phyloP scores from a whole-genome alignment of 2,888 invertebrate species.

The Sphaerolaimus hirsutus region DNA sequence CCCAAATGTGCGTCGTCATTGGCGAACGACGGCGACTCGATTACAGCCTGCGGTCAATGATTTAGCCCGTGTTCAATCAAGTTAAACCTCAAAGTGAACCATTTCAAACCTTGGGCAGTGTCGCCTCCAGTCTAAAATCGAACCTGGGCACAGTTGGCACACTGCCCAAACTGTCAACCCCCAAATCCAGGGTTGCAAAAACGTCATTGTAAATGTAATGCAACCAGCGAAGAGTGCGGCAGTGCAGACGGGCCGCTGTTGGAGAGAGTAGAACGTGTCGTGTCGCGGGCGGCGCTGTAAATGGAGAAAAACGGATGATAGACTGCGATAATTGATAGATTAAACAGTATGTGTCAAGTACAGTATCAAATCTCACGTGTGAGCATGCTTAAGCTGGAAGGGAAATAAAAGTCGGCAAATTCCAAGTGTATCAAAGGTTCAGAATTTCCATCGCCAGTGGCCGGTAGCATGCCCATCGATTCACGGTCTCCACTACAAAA shows the following conservation, averaged over 20 bases:
- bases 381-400: not conserved
- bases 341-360: too few relatives aligned
- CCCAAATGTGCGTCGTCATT: too few relatives aligned
- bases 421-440: conserved; percentile 2
- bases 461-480: too few relatives aligned
- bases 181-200: conserved; percentile 44
- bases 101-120: conserved; percentile 84
- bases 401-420: not conserved
- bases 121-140: conserved; percentile 66
- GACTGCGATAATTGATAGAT: not conserved
- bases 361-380: conserved; percentile 1
- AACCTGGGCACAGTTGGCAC: too few relatives aligned
- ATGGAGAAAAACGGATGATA: not conserved
- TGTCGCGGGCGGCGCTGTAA: conserved; percentile 72
- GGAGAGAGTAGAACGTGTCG: conserved; percentile 74
- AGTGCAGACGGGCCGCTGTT: conserved; percentile 59
- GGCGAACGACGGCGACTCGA: too few relatives aligned
- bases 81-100: too few relatives aligned
- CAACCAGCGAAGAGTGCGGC: conserved; percentile 67
- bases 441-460: not conserved
- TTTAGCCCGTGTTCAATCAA: too few relatives aligned
- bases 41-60: too few relatives aligned
- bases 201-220: conserved; percentile 74
- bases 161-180: too few relatives aligned
- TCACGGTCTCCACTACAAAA: too few relatives aligned